Percentiles rank a stretch among this genome's conserved stretches.
These are phyloP conservation scores for Halocaridina rubra DNA, from an alignment of 2,888 invertebrate genomes.

Conservation along the genomic window DNA sequence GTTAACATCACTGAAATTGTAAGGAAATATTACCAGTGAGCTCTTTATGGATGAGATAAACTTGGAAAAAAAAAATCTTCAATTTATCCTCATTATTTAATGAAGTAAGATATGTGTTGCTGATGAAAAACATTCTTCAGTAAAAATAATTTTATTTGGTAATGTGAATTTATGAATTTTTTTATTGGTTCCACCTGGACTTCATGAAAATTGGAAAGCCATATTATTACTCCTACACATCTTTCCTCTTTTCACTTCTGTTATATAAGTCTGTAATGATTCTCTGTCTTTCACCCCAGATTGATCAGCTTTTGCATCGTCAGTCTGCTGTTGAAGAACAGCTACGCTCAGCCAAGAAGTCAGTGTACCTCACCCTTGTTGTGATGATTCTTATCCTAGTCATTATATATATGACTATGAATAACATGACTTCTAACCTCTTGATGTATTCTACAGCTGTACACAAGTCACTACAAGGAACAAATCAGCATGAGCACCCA, in stretches of 20 bases:
- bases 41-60: too few relatives aligned
- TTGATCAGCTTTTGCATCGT: conserved; percentile 34
- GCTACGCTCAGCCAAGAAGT: conserved; percentile 15
- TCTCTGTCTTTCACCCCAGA: not conserved
- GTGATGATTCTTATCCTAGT: conserved; percentile 9
- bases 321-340: conserved; percentile 31
- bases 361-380: conserved; percentile 16
- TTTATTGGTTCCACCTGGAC: not conserved
- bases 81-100: too few relatives aligned
- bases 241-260: not conserved
- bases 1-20: too few relatives aligned
- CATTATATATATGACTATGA: conserved; percentile 18
- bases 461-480: not conserved
- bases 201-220: not conserved
- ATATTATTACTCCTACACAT: not conserved
- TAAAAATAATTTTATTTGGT: not conserved
- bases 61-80: too few relatives aligned
- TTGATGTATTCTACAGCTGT: conserved; percentile 7
- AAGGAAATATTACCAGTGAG: too few relatives aligned
- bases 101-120: too few relatives aligned
- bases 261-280: too few relatives aligned
- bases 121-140: too few relatives aligned
- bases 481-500: too few relatives aligned
- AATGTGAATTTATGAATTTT: not conserved
- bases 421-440: conserved; percentile 34